phyloP scores from a whole-genome alignment of 2,888 invertebrate genomes.

The Eulithis prunata region DNA sequence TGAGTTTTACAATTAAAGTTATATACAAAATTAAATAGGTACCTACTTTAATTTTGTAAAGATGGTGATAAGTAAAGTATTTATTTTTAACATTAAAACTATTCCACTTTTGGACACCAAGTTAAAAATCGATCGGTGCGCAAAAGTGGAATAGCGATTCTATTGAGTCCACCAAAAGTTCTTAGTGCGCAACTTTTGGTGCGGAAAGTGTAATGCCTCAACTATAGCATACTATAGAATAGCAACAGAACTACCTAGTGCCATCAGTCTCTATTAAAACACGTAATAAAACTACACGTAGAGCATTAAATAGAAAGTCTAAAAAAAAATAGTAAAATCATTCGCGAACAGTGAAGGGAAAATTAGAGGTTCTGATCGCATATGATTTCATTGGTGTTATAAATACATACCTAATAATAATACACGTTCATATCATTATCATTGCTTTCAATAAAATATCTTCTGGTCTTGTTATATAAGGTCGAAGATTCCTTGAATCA shows the following conservation, averaged over 20 bases:
- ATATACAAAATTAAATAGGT: too few relatives aligned
- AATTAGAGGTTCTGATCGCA: conserved; percentile 63
- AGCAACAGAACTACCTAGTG: background rate
- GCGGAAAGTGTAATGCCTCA: too few relatives aligned
- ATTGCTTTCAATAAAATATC: conserved; percentile 19
- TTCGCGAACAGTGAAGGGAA: conserved; percentile 72
- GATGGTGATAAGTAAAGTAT: too few relatives aligned
- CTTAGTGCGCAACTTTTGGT: too few relatives aligned
- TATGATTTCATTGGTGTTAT: conserved; percentile 57
- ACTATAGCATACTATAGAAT: background rate
- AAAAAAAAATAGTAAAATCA: conserved; percentile 72
- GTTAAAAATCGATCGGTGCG: too few relatives aligned
- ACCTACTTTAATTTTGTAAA: too few relatives aligned
- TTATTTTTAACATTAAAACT: too few relatives aligned
- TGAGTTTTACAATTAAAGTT: too few relatives aligned
- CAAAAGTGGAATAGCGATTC: too few relatives aligned
- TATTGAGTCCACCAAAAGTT: too few relatives aligned
- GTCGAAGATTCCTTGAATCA: conserved; percentile 8
- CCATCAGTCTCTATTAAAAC: conserved; percentile 48
- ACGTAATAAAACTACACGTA: conserved; percentile 63
- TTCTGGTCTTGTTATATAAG: conserved; percentile 8
- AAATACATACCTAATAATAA: conserved; percentile 37
- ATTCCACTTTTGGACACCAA: too few relatives aligned
- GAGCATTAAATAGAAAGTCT: conserved; percentile 76
- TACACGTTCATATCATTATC: conserved; percentile 25